Conservation (phyloP, 2,797 vertebrate genomes). For the Danionella dracula region DNA sequence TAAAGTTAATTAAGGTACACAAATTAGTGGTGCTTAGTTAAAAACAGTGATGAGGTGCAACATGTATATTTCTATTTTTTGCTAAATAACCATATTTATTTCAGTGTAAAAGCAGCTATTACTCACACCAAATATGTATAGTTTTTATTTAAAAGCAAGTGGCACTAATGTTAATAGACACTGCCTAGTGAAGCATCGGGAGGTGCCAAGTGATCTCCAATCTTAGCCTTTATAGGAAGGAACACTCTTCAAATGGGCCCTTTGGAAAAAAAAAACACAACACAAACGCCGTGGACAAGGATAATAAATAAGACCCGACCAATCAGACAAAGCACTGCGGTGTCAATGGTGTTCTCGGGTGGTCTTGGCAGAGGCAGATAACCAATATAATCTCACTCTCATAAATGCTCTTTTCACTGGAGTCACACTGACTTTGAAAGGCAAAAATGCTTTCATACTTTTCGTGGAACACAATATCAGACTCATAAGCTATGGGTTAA, state of each 20-base stretch:
- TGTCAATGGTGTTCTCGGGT: constrained; percentile 27
- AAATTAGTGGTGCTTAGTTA: no score
- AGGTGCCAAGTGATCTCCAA: no score
- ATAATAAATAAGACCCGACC: background rate
- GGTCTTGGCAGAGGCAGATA: constrained; percentile 35
- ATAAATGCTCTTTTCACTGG: constrained; percentile 13
- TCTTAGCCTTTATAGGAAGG: no score
- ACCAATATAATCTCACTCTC: constrained; percentile 18
- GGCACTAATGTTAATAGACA: no score
- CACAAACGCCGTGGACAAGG: background rate
- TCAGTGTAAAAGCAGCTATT: no score
- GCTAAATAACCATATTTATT: no score
- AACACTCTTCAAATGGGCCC: background rate
- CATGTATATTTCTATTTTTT: no score
- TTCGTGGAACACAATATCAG: constrained; percentile 28
- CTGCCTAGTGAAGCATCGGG: constrained; percentile 1
- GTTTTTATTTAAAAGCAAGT: no score
- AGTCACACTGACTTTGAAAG: constrained; percentile 2
- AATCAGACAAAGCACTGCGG: background rate
- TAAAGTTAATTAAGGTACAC: no score
- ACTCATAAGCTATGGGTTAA: constrained; percentile 35
- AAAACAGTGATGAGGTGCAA: no score
- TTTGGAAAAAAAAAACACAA: background rate
- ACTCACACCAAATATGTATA: no score
- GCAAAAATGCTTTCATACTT: constrained; percentile 26